A percentile compares a stretch with the other conserved stretches of the same genome.
phyloP scores from a whole-genome alignment of 1,140 invertebrate species.

The Aphelinus certus region DNA sequence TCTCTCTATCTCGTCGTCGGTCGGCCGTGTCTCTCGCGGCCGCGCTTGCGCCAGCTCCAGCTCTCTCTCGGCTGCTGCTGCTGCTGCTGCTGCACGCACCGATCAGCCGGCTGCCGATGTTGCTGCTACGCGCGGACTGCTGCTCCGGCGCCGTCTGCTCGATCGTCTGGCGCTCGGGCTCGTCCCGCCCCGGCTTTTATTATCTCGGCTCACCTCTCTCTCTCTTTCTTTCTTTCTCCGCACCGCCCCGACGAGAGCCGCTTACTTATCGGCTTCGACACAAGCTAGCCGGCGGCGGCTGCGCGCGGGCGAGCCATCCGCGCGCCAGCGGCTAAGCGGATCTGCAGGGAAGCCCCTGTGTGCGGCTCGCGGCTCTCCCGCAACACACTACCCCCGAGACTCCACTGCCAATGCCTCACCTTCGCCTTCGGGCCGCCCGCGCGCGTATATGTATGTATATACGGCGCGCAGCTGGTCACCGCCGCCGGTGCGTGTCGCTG shows the following conservation, averaged over 20 bases:
- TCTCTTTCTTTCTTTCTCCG: conserved; percentile 8
- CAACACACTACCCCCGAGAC: too few relatives aligned
- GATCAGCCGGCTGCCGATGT: conserved; percentile 12
- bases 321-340: too few relatives aligned
- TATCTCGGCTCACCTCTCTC: background rate
- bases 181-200: background rate
- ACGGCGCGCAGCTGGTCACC: too few relatives aligned
- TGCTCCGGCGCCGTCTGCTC: background rate
- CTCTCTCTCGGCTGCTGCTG: conserved; percentile 37
- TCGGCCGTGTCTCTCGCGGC: conserved; percentile 40
- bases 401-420: too few relatives aligned
- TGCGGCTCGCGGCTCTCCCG: too few relatives aligned
- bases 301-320: too few relatives aligned
- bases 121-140: background rate
- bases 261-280: too few relatives aligned
- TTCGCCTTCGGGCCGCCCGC: too few relatives aligned
- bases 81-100: conserved; percentile 32
- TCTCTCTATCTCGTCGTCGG: background rate
- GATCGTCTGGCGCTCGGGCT: background rate
- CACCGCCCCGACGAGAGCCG: background rate
- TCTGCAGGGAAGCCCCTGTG: too few relatives aligned
- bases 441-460: too few relatives aligned
- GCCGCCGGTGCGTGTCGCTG: too few relatives aligned
- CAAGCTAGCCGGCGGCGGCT: too few relatives aligned
- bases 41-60: conserved; percentile 7